Base-by-base conservation (phyloP, 1,140 invertebrate species). In the Chrysomallon squamiferum region DNA sequence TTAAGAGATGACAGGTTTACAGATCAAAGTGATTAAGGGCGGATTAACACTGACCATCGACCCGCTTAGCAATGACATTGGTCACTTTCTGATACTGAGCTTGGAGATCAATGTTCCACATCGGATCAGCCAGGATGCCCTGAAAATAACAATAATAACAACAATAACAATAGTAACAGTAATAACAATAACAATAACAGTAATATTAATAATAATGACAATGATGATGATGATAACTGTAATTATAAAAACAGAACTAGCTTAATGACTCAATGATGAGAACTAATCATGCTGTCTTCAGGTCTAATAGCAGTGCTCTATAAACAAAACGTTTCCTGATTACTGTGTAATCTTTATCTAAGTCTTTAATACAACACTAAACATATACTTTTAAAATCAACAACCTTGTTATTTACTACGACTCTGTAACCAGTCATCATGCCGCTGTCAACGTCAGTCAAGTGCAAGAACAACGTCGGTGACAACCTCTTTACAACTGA, bases 91-190 rank as follows among this genome's bases (percentile, higher is more conserved):
- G 90, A 45, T 88, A 89, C 58, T 87, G 86, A 2, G 90, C 89
- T 29, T 90, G 89, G 9, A 95, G 82, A 22, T 89, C 88, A 2
- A 93, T 76, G 75, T 91, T 90, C 94, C 94, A 96, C 3, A 89
- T 84, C 68, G 86, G 67, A 56, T 77, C 77, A 57, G 72, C 68
- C 62, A 65, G 5, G 11, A 29, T 57, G 11, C 30, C 18, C 59
- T 70, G 64, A n/a, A 63, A 68, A 3, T 41, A 27, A 62, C 38
- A 62, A 25, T 18, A 41, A 45, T 2, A 58, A 59, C 0, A 62
- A 29, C 27, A 32, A 20, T 4, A 35, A 27, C 22, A 38, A 38
- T 7, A 15, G 5, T 38, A 38, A 38, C 49, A 25, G 11, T 32
- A 18, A 30, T 38, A 38, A 15, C 18, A 61, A 32, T 45, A 62